A percentile compares a stretch with the other conserved stretches of the same genome.
These are phyloP conservation scores for Harlomillsia oculata DNA, from an alignment of 1,140 invertebrate species.

Conservation along the genomic window DNA sequence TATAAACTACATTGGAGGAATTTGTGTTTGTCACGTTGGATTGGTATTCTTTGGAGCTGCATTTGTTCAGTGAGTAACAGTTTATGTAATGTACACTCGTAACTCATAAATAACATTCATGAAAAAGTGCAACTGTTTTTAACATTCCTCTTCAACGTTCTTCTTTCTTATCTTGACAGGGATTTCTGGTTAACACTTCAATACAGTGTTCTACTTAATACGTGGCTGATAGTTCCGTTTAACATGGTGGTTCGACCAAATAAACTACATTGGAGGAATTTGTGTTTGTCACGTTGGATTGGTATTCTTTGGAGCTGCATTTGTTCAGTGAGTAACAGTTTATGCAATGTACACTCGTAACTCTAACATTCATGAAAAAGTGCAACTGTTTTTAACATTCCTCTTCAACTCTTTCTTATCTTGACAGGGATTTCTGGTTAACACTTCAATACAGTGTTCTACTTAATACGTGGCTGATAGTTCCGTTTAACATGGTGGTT, in stretches of 20 bases:
- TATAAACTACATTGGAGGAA: slow-evolving; percentile 8
- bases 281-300: neutral
- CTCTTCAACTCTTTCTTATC: neutral
- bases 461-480: slow-evolving; percentile 22
- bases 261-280: neutral
- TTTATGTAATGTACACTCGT: neutral
- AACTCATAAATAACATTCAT: neutral
- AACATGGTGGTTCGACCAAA: slow-evolving; percentile 13
- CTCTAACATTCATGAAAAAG: neutral
- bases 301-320: neutral
- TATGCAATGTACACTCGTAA: neutral
- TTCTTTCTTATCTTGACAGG: slow-evolving; percentile 14
- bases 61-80: slow-evolving; percentile 18
- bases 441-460: slow-evolving; percentile 32
- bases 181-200: slow-evolving; percentile 26
- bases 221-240: slow-evolving; percentile 28
- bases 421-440: slow-evolving; percentile 22
- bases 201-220: slow-evolving; percentile 26
- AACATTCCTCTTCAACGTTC: neutral
- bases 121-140: neutral
- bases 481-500: slow-evolving; percentile 24
- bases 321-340: neutral
- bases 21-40: slow-evolving; percentile 24
- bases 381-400: neutral
- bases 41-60: slow-evolving; percentile 33